phyloP scores from a whole-genome alignment of 2,113 vertebrate species.

The Prietella phreatophila region DNA sequence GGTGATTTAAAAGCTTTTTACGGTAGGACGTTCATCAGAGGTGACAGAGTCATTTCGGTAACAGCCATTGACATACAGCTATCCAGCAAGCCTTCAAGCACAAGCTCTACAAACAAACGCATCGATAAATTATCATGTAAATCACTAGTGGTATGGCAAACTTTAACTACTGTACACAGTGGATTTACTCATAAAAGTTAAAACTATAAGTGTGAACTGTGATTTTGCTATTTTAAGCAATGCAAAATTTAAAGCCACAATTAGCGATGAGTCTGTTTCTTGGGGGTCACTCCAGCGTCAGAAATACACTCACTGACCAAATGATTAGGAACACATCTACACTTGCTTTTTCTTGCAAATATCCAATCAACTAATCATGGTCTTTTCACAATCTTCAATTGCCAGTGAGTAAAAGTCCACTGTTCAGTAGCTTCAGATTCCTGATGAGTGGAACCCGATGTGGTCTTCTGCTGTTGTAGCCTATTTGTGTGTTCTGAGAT shows the following conservation, averaged over 20 bases:
- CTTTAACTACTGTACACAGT: background rate
- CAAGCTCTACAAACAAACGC: background rate
- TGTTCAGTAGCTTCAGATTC: background rate
- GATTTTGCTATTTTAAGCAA: background rate
- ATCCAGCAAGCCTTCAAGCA: background rate
- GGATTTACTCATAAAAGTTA: background rate
- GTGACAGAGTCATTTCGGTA: conserved; percentile 24
- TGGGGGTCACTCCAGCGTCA: background rate
- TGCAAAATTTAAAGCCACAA: background rate
- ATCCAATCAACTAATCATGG: background rate
- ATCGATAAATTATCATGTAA: background rate
- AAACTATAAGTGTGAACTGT: background rate
- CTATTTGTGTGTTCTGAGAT: background rate
- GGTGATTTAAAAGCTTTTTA: conserved; percentile 28
- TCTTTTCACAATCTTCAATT: background rate
- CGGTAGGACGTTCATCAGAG: conserved; percentile 30
- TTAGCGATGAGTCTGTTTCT: background rate
- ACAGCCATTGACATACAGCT: conserved; percentile 8
- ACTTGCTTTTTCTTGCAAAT: background rate
- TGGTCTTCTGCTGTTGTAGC: background rate
- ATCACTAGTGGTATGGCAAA: background rate
- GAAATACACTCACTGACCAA: background rate
- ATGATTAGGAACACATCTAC: background rate
- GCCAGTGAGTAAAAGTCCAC: background rate
- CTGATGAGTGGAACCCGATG: background rate